These are phyloP conservation scores for Magallana ariakensis DNA, from an alignment of 1,140 invertebrate species.

Conservation along the genomic window DNA sequence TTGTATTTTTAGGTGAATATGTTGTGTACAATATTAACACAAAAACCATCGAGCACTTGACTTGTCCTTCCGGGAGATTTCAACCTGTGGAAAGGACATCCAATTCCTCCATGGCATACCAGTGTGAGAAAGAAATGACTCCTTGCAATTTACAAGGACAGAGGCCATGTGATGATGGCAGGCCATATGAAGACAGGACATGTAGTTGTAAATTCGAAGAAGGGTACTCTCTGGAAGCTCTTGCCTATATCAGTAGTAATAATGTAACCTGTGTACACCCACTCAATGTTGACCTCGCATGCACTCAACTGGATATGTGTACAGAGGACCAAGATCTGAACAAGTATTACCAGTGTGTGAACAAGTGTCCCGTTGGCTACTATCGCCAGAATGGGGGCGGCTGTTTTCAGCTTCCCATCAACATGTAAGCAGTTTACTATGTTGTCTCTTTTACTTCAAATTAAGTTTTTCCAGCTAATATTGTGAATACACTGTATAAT, in stretches of 20 bases:
- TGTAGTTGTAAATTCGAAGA: slow-evolving; percentile 6
- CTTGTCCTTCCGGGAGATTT: background rate
- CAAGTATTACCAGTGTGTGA: background rate
- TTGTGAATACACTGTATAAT: too few species aligned
- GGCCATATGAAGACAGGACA: background rate
- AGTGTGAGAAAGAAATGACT: background rate
- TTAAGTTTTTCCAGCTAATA: too few species aligned
- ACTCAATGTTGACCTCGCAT: background rate
- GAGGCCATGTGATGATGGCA: background rate
- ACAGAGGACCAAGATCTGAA: background rate
- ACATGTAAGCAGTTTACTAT: background rate
- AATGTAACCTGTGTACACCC: background rate
- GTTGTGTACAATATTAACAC: background rate
- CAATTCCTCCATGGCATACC: background rate
- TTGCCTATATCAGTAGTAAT: background rate
- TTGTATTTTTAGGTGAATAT: background rate
- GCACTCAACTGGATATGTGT: background rate
- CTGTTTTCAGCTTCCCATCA: background rate
- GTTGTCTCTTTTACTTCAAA: too few species aligned
- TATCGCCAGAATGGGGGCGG: background rate
- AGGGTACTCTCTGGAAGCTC: background rate
- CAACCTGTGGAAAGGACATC: slow-evolving; percentile 3
- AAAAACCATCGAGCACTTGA: background rate
- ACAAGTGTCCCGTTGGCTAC: background rate
- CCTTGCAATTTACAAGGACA: background rate